These are phyloP conservation scores for Cyprinodon tularosa DNA, from an alignment of 2,113 vertebrate genomes.

Conservation along the genomic window DNA sequence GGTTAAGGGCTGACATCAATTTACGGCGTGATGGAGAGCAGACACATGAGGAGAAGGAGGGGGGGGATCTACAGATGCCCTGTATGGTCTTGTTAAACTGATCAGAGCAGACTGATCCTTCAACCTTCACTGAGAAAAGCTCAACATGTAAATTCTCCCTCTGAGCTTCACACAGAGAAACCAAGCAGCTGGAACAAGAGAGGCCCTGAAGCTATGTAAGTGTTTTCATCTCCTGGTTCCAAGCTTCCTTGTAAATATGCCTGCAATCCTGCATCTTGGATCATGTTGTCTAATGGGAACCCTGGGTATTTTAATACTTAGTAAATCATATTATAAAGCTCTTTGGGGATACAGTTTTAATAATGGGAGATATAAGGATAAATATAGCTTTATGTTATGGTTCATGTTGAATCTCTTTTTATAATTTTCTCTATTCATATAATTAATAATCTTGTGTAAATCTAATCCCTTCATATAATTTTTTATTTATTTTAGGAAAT, in stretches of 20 bases:
- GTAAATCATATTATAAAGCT: conserved; percentile 1
- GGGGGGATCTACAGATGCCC: conserved; percentile 39
- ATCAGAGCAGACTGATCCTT: conserved; percentile 43
- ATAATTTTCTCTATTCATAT: too few relatives aligned
- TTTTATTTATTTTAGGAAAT: too few relatives aligned
- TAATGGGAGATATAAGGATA: not conserved
- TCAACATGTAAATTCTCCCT: conserved; percentile 41
- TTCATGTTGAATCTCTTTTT: too few relatives aligned
- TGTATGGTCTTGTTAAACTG: conserved; percentile 43
- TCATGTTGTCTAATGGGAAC: not conserved
- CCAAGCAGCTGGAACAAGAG: conserved; percentile 26
- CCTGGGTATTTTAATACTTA: not conserved
- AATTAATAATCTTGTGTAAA: too few relatives aligned
- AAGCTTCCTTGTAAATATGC: conserved; percentile 2
- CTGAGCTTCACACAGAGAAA: conserved; percentile 27
- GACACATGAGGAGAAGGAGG: conserved; percentile 13
- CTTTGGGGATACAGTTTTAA: not conserved
- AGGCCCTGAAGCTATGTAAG: conserved; percentile 42
- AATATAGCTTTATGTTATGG: not conserved
- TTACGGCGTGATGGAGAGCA: conserved; percentile 37
- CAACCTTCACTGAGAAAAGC: conserved; percentile 33
- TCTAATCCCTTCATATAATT: too few relatives aligned
- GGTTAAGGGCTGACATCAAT: conserved; percentile 56
- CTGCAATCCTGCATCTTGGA: not conserved
- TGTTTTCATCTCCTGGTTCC: conserved; percentile 31